These are phyloP conservation scores for Lophotis ruficrista DNA, from an alignment of 2,113 vertebrate species.

Conservation along the genomic window DNA sequence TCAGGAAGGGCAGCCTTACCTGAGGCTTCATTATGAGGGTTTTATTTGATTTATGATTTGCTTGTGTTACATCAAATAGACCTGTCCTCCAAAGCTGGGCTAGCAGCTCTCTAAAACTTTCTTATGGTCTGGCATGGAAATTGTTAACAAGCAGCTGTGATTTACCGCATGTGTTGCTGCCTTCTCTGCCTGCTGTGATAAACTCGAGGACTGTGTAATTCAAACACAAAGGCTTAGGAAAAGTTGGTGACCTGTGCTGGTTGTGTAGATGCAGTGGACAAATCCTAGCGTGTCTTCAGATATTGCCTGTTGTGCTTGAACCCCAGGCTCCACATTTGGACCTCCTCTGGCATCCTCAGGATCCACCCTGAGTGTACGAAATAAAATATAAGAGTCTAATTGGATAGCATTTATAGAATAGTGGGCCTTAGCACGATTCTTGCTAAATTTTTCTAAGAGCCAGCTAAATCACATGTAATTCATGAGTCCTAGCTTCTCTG, in stretches of 20 bases:
- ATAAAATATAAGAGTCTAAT: neutral
- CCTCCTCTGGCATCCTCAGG: neutral
- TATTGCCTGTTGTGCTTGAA: neutral
- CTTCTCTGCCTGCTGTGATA: neutral
- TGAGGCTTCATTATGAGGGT: neutral
- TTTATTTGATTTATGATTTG: neutral
- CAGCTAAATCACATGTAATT: neutral
- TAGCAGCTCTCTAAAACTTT: neutral
- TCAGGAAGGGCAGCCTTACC: neutral
- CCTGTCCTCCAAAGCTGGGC: neutral
- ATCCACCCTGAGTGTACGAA: neutral
- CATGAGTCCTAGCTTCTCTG: neutral
- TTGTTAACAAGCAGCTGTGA: neutral
- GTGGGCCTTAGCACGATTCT: neutral
- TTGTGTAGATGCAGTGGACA: neutral
- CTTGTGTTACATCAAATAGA: neutral
- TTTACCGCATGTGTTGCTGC: neutral
- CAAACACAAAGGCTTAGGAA: neutral
- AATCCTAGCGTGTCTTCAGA: neutral
- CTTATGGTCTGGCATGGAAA: neutral
- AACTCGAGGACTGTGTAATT: rapidly evolving
- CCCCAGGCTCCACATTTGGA: rapidly evolving
- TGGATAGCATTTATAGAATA: neutral
- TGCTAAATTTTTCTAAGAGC: neutral
- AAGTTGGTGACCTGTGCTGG: neutral